Base-by-base conservation (phyloP, 2,888 invertebrate species). In the Torymus tubicola region DNA sequence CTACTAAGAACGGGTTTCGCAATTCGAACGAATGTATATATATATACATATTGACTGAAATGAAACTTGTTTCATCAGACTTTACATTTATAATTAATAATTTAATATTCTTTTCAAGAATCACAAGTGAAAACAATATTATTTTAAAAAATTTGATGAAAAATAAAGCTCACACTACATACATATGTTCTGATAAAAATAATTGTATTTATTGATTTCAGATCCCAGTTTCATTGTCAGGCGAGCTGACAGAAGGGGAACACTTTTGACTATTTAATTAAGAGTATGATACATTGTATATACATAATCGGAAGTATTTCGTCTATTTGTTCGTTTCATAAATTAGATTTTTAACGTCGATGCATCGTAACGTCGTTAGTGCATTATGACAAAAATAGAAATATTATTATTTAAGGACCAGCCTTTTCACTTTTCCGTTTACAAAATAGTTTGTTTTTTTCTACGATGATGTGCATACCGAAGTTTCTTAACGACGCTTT, bases 271-370 rank as follows among this genome's bases (percentile, higher is more conserved):
- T 65, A 50, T 42, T 55, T 68, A 12, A 24, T 68, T 60, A 57
- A 53, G 61, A 60, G 55, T 78, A 78, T 72, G 57, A 67, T 80
- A 76, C 71, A 76, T 65, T 80, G 72, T 76, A 80, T 68, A 80
- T 63, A 42, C 8, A 42, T 57, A 10, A 55, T 77, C 18, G 8
- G 8, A 24, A 57, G 55, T 72, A 11, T 31, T 70, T 70, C 53
- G n/a, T n/a, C 67, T 42, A 42, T 8, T 70, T 63, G 31, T 68
- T 77, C 13, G 13, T 53, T 53, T 65, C n/a, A 67, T 71, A 75
- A 31, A 57, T 78, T 57, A 68, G 14, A 63, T 50, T 50, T 16
- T 42, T 53, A 24, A 13, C 1, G 42, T 42, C 42, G 42, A 42
- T 42, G 42, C 8, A 60, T 65, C 31, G 18, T 63, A 70, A 53